Evolutionary conservation across 2,797 vertebrate species (phyloP).

Genomic region (Onychomys leucogaster): DNA sequence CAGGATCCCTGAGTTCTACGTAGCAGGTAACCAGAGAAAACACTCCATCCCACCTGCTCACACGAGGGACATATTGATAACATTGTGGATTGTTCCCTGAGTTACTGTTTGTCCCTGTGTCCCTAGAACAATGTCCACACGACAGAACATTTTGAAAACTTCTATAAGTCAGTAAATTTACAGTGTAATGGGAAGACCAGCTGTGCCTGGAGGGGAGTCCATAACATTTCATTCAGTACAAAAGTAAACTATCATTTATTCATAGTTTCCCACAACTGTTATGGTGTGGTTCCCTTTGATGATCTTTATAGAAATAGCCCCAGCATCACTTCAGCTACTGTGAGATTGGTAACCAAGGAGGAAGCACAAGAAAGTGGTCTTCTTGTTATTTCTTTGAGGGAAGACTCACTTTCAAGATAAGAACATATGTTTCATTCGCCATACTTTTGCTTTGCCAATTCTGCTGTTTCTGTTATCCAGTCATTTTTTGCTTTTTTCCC

Average conservation of each 20-base stretch:
- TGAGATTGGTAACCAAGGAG: constrained; percentile 35
- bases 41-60: background rate
- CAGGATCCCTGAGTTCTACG: background rate
- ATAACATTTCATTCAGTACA: constrained; percentile 36
- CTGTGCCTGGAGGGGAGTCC: background rate
- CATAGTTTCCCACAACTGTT: background rate
- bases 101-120: background rate
- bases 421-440: background rate
- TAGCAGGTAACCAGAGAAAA: background rate
- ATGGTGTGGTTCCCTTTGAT: background rate
- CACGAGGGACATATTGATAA: background rate
- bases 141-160: background rate
- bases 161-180: background rate
- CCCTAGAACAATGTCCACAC: background rate
- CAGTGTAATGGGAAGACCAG: background rate
- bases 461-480: constrained; percentile 27
- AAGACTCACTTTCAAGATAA: constrained; percentile 55
- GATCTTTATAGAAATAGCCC: background rate
- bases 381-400: constrained; percentile 41
- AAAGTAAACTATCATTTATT: background rate
- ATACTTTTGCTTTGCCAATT: constrained; percentile 29
- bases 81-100: background rate
- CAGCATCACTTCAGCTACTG: background rate
- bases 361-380: constrained; percentile 27
- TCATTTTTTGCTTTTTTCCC: constrained; percentile 16